phyloP scores from a whole-genome alignment of 2,113 vertebrate species.

The Electrona antarctica region DNA sequence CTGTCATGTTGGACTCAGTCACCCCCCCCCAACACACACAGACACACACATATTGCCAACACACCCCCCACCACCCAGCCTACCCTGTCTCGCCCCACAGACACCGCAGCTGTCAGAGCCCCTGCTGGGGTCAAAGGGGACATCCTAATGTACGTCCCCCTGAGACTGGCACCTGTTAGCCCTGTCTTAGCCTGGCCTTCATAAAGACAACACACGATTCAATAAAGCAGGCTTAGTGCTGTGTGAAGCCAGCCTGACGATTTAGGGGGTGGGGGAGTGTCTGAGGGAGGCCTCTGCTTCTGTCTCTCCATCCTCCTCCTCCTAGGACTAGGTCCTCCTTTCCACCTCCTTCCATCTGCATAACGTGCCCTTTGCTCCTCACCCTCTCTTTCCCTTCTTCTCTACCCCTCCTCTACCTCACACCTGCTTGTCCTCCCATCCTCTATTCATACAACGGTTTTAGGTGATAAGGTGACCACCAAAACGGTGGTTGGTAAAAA shows the following conservation, averaged over 20 bases:
- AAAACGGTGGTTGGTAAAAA: no score
- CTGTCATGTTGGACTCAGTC: constrained; percentile 38
- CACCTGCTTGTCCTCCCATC: constrained; percentile 3
- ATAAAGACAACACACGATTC: constrained; percentile 72
- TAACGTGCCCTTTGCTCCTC: neutral
- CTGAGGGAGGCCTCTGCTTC: neutral
- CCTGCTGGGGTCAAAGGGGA: constrained; percentile 69
- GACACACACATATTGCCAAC: neutral
- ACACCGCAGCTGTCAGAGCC: constrained; percentile 71
- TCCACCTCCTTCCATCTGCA: neutral
- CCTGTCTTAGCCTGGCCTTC: constrained; percentile 58
- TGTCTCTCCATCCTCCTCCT: neutral
- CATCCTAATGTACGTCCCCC: constrained; percentile 61
- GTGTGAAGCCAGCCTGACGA: constrained; percentile 32
- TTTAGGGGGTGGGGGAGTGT: neutral
- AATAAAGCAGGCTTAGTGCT: constrained; percentile 74
- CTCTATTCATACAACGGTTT: no score
- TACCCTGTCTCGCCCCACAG: constrained; percentile 21
- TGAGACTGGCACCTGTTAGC: constrained; percentile 70
- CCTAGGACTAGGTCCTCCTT: neutral
- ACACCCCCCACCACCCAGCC: neutral
- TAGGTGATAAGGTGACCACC: no score
- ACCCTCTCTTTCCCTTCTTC: neutral
- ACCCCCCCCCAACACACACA: constrained; percentile 8
- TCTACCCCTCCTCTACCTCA: neutral